phyloP scores from a whole-genome alignment of 2,113 vertebrate genomes.

The Gulo gulo region DNA sequence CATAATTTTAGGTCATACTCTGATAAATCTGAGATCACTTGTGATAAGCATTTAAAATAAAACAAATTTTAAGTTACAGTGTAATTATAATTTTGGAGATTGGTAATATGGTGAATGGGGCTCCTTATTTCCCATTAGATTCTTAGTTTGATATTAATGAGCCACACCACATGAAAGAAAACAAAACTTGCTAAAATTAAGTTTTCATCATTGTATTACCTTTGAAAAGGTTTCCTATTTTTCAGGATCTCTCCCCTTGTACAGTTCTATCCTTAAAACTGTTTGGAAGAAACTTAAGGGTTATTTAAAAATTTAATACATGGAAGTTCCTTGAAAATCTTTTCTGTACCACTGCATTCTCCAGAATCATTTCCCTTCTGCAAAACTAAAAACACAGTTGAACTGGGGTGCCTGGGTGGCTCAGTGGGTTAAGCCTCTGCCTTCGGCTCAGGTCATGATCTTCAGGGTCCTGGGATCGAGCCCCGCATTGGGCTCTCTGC shows the following conservation, averaged over 20 bases:
- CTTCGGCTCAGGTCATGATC: too few species aligned
- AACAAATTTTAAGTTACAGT: not conserved
- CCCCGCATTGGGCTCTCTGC: too few species aligned
- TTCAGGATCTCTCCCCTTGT: not conserved
- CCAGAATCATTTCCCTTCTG: not conserved
- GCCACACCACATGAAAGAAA: not conserved
- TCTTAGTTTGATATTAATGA: not conserved
- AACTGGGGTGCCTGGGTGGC: not conserved
- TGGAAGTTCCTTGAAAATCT: not conserved
- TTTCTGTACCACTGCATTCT: not conserved
- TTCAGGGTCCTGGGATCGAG: too few species aligned
- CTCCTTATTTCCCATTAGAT: not conserved
- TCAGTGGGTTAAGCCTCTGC: too few species aligned
- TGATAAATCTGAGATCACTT: not conserved
- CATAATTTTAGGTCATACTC: not conserved
- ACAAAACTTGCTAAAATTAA: not conserved
- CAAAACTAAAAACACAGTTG: not conserved
- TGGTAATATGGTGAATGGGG: not conserved
- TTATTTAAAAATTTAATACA: not conserved
- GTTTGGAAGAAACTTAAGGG: not conserved
- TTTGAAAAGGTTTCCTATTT: not conserved
- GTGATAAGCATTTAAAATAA: not conserved
- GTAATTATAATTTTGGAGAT: not conserved
- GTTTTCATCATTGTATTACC: not conserved
- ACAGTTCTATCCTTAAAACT: not conserved